Evolutionary conservation across 2,888 invertebrate species (phyloP), one percentile per base, ranked within the genome.

Genomic region (Hypsopygia costalis): DNA sequence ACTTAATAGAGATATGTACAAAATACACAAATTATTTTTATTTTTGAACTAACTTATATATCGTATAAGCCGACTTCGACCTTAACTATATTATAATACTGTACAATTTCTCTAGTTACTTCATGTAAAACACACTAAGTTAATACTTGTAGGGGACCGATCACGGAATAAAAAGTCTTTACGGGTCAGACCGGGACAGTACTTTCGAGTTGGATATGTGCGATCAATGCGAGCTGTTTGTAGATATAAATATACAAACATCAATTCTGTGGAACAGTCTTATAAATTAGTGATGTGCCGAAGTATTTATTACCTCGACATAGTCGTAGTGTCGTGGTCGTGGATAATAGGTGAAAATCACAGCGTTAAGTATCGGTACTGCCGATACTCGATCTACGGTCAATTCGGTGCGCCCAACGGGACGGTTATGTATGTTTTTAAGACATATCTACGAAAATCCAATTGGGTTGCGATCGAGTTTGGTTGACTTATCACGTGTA

Each of bases 401-500:
- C 56, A 57, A 55, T 55, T 25, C 43, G 56, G 50, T 56, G 60
- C 52, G 52, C 51, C 65, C 55, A 11, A 34, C 48, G 41, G 30
- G 56, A 62, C 58, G 56, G 61, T 64, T 52, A 59, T 48, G 40
- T 42, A 55, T 55, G 48, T 53, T 46, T 51, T 48, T 57, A 57
- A 52, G 56, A 63, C 55, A 58, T 65, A 64, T 64, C 54, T 68
- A 69, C 55, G 45, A 52, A 52, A 55, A 50, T 63, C 58, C 62
- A 63, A 61, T 58, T 57, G 58, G 67, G 58, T 62, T 66, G 64
- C 62, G 72, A 62, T 52, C 47, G 58, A 53, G 56, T 68, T 64
- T 61, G 64, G 68, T 75, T 76, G 77, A 83, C 91, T 92, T 94
- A 95, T 96, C 96, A 96, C 94, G 96, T 95, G 89, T 96, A 96